Evolutionary conservation across 2,113 vertebrate genomes (phyloP).

Genomic region (Megaceryle maxima): DNA sequence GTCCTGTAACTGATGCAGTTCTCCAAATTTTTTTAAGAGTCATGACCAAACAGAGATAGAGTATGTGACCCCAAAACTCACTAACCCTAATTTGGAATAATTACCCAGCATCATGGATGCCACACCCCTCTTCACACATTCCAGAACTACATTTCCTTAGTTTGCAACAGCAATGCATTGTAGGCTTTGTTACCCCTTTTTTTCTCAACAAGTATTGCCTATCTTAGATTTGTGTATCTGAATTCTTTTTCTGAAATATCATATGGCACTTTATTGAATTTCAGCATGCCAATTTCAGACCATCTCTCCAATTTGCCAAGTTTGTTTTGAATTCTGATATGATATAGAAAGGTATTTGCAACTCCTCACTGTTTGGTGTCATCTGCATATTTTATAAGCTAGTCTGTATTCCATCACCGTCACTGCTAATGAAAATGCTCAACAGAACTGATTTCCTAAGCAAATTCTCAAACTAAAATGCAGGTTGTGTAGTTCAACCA

Average conservation of each 20-base stretch:
- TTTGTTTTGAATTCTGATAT: conserved; percentile 43
- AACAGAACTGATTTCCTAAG: background rate
- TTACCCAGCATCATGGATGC: background rate
- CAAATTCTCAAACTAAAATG: background rate
- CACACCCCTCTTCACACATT: background rate
- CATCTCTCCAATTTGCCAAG: background rate
- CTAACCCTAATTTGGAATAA: background rate
- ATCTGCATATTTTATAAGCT: conserved; percentile 53
- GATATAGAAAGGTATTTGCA: background rate
- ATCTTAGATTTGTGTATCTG: background rate
- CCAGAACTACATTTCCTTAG: background rate
- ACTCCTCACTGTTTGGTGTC: background rate
- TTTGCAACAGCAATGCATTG: background rate
- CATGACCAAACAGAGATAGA: background rate
- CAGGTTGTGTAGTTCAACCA: background rate
- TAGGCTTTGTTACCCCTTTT: background rate
- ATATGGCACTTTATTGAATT: background rate
- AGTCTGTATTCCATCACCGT: conserved; percentile 27
- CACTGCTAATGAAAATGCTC: background rate
- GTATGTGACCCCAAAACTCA: background rate
- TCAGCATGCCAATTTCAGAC: background rate
- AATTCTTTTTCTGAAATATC: background rate
- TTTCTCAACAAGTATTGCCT: background rate
- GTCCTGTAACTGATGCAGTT: background rate
- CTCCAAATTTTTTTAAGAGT: background rate